Base-by-base conservation (phyloP, 1,140 invertebrate genomes). In the Drosophila parabipectinata region DNA sequence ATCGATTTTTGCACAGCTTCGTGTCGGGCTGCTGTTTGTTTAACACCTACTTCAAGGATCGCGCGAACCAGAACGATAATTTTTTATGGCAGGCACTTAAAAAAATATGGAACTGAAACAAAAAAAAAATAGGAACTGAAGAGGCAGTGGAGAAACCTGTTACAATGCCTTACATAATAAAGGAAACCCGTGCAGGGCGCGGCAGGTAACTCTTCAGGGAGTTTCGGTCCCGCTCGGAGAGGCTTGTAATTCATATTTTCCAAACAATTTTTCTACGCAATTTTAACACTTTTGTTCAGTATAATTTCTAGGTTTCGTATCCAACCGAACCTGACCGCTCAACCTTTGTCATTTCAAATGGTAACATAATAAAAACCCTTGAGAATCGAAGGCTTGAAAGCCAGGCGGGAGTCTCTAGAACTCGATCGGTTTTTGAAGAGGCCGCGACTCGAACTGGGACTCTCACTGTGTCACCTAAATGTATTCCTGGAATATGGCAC, bases 191-290 rank as follows among this genome's bases (percentile, higher is more conserved):
- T 66, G 72, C 63, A 56, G 72, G 26, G 58, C 74, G 58, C 74
- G 48, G 64, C 74, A 71, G 74, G 74, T 77, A 71, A 77, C 74
- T 77, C 73, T 77, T 77, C 74, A 7, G 81, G 51, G 37, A 41
- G 62, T 61, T 56, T 47, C 8, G 34, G 32, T 14, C 41, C 41
- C 41, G 41, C 14, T 44, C 41, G 34, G 21, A 18, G 56, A 45
- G 63, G 44, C 74, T 57, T 59, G 73, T 77, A 77, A 77, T 77
- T 77, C 75, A 77, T 77, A 77, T 77, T 77, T 77, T 44, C 73
- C 54, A 77, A 77, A 77, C 75, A 77, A 77, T 77, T 77, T 77
- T 66, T 77, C 54, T 77, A 77, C 73, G 66, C 64, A 77, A 77
- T 63, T 64, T 77, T 77, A 77, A 77, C 73, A 77, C 75, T 77